Percentiles rank a stretch among this genome's conserved stretches.
Conservation (phyloP, 2,888 invertebrate species). For the Anorthoa munda region DNA sequence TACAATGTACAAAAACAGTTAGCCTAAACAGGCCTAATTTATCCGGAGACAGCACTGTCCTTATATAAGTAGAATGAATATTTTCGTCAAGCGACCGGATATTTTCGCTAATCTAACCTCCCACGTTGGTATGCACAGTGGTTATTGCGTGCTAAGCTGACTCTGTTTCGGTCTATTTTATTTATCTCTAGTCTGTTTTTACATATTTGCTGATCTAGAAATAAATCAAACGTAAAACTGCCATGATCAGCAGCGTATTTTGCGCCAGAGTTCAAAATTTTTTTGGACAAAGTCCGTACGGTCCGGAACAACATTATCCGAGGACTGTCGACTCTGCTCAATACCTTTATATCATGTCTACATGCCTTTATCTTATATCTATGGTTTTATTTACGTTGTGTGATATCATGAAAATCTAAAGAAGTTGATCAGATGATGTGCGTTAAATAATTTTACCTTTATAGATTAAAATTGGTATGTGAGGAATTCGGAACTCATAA, state of each 20-base stretch:
- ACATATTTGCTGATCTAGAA: constrained; percentile 27
- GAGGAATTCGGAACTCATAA: too few species aligned
- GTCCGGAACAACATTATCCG: neutral
- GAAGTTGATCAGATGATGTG: neutral
- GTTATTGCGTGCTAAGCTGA: constrained; percentile 6
- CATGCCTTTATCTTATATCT: too few species aligned
- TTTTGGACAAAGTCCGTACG: neutral
- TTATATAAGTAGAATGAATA: neutral
- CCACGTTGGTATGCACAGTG: constrained; percentile 30
- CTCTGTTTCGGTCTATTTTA: constrained; percentile 16
- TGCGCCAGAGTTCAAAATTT: constrained; percentile 13
- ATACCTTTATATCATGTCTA: too few species aligned
- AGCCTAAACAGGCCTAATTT: neutral
- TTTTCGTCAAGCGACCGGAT: constrained; percentile 18
- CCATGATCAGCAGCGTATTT: neutral
- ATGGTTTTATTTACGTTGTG: too few species aligned
- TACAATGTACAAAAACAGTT: neutral
- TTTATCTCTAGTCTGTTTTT: constrained; percentile 26
- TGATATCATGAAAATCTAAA: too few species aligned
- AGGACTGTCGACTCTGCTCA: too few species aligned
- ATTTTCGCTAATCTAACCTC: constrained; percentile 40
- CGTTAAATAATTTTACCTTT: neutral
- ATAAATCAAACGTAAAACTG: constrained; percentile 28
- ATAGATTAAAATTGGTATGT: too few species aligned
- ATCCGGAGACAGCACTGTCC: neutral